Evolutionary conservation across 2,888 invertebrate species (phyloP), one percentile per base, ranked within the genome.

Genomic region (Anthophora plumipes): DNA sequence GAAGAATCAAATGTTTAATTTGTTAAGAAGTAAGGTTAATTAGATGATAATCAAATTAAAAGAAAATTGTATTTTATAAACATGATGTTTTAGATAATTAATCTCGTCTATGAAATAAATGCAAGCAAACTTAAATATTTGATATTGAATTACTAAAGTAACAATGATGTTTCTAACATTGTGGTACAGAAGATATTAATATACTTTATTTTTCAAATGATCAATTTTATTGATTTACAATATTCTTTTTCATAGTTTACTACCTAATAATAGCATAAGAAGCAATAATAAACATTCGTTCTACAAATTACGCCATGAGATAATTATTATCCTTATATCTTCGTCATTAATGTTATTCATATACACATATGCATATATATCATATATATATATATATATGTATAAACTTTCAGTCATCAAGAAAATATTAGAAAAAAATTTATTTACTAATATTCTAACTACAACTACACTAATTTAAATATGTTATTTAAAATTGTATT

Each of bases 251-350:
- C 89, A 89, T 90, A 89, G 90, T 89, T 90, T 87, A 90, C 89
- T 91, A 91, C 85, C 89, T 91, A 89, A 78, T 89, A 86, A 90
- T 90, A 91, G 89, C 89, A 91, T 89, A 89, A 91, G 91, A 92
- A 91, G 92, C 91, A 90, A 89, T 90, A 90, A 91, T 91, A 87
- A 91, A 91, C 91, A 92, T 92, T 91, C 89, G 91, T 91, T 89
- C 90, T 92, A 92, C 89, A 90, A 91, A 90, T 92, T 87, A 89
- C 85, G 87, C 87, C 88, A 82, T 90, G 85, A 87, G 85, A 86
- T 83, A 80, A 82, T 89, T 87, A 89, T 88, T 86, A 89, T 89
- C 88, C 79, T 88, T 78, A 78, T 79, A 83, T 87, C 76, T 67
- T 88, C 78, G 64, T 84, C 72, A 77, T 83, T 81, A 82, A 85